Base-by-base conservation (phyloP, 2,888 invertebrate genomes). In the Aspidiotus rigidus region DNA sequence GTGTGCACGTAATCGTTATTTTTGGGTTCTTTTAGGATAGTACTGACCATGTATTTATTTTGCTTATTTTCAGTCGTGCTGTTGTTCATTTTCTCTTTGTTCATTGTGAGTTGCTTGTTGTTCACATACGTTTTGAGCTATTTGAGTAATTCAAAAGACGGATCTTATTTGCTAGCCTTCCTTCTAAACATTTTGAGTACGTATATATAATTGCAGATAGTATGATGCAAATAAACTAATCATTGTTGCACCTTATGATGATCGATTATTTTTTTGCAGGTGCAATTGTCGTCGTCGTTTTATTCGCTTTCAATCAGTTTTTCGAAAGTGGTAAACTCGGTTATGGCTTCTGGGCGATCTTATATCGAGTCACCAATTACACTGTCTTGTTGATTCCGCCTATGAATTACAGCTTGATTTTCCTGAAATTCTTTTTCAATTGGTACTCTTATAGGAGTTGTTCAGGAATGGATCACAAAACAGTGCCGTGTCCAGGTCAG, bases 111-210 rank as follows among this genome's bases (percentile, higher is more conserved):
- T 64, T 54, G 59, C 16, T 54, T 70, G 42, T 54, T 70, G 7
- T 70, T 70, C 40, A 40, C 59, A 7, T 70, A 70, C 41, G 44
- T 55, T n/a, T 15, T 61, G 8, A 61, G 62, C 13, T 56, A 53
- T 15, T 11, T 69, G 13, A 44, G 44, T n/a, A 39, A 49, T 15
- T 69, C 62, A 3, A 40, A 54, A 69, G 41, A 69, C n/a, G 62
- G 57, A 54, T 69, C 69, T 7, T 56, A 61, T 15, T 55, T 53
- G n/a, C 17, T 67, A 1, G 15, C 60, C 8, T 67, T 67, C 60
- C 42, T 67, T n/a, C 44, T 49, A n/a, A 59, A 59, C 8, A 11
- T 60, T 11, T 11, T 53, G 39, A 42, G 67, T 67, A 49, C 11
- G 66, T 15, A 17, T 7, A 11, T 17, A 7, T 7, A 62, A 9